Base-by-base conservation (phyloP, 1,140 invertebrate species). In the Diorhabda elongata region DNA sequence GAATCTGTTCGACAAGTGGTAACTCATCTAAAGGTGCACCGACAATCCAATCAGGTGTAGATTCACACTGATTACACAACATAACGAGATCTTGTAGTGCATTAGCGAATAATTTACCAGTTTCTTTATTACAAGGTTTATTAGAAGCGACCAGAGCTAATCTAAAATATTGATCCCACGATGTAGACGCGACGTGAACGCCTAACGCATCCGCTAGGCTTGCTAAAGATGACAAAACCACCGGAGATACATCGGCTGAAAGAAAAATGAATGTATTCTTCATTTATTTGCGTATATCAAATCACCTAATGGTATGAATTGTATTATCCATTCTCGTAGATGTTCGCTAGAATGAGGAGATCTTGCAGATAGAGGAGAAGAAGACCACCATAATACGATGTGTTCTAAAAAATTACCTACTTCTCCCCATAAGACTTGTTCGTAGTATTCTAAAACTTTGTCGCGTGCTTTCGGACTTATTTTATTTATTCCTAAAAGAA, bases 321-420 rank as follows among this genome's bases (percentile, higher is more conserved):
- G 86, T 47, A 82, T 80, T 57, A 90, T 82, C 88, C 88, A 89
- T 74, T 88, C 84, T 58, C 87, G 81, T 63, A 90, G 84, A 77
- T 89, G 88, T 73, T 91, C 85, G 75, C 88, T 89, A 26, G 88
- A 87, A 67, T 87, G 86, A 9, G 89, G 85, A 64, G 88, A 85
- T 70, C 87, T 85, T 52, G 85, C 85, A 26, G 89, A 87, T 4
- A 91, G 82, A 0, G 89, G 88, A 69, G 86, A 87, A 2, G 86
- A 79, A 4, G 88, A 88, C 91, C 91, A 92, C 91, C 91, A 93
- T 2, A 93, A 81, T n/a, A 93, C 82, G 4, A 91, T 87, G 72
- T 93, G 90, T 76, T 93, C 91, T 60, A 91, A 80, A 76, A 87
- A 90, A 58, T 87, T 87, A 3, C 90, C 91, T 3, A 92, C 87